Base-by-base conservation (phyloP, 2,113 vertebrate species). In the Podilymbus podiceps region DNA sequence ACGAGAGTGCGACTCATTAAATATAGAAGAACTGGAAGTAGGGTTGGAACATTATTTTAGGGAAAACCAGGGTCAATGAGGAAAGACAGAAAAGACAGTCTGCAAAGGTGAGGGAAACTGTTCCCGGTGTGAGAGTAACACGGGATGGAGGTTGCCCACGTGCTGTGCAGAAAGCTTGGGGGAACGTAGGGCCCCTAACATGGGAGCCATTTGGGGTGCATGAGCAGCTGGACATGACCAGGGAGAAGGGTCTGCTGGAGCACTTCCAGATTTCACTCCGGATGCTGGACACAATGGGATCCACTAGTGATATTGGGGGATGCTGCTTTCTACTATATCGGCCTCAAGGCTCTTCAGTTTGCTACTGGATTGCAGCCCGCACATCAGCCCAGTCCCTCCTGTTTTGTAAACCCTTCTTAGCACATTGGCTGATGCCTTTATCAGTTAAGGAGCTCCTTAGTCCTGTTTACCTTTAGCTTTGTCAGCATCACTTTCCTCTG, bases 161-260 rank as follows among this genome's bases (percentile, higher is more conserved):
- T 3, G 3, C 19, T 74, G 50, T 76, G 50, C 62, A 33, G 40
- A 38, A 27, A 58, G 40, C 22, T 6, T 17, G 22, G 14, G 52
- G 49, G 6, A 49, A 17, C 2, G 0, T 33, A 12, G 63, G 64
- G 50, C 46, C 53, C 15, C 0, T 33, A 63, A 4, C 5, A 1
- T 28, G 58, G 42, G 40, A 90, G 47, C 33, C 53, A 30, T 46
- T 31, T 30, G 19, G 23, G 13, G 2, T 24, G 15, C 0, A 3
- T 38, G 66, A 63, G 11, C 53, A 76, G 59, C 73, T 79, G 46
- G 33, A 19, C 69, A 10, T 1, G 4, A 6, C 19, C 9, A 20
- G n/a, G 35, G 69, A 46, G 35, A 63, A 72, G 31, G 53, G 20
- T 16, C 58, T 5, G 3, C 59, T 49, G 19, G 5, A 7, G 75